Evolutionary conservation across 1,140 invertebrate species (phyloP).

Genomic region (Trigoniulus corallinus): DNA sequence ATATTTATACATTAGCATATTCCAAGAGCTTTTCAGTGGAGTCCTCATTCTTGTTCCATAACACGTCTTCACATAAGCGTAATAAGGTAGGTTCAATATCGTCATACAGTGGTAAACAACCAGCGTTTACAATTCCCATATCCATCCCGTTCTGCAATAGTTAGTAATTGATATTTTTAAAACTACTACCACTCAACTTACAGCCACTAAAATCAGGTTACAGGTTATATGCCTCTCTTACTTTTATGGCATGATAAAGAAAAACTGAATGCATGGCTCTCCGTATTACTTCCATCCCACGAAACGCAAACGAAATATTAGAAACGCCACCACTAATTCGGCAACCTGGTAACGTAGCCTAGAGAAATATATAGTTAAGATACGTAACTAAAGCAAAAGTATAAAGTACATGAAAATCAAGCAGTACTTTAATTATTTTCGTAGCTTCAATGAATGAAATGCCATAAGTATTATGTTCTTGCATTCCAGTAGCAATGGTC

Average conservation of each 20-base stretch:
- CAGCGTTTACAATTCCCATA: constrained; percentile 45
- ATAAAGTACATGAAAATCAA: not conserved
- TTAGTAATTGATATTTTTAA: constrained; percentile 1
- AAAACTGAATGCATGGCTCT: constrained; percentile 47
- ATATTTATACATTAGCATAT: constrained; percentile 22
- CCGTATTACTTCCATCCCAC: constrained; percentile 38
- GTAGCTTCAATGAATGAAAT: constrained; percentile 39
- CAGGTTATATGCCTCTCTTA: too few species aligned
- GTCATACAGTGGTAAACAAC: constrained; percentile 36
- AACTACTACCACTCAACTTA: not conserved
- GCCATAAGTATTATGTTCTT: constrained; percentile 41
- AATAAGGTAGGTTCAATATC: constrained; percentile 32
- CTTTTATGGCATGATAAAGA: constrained; percentile 41
- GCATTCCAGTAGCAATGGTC: constrained; percentile 44
- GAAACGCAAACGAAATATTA: constrained; percentile 46
- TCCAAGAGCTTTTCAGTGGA: constrained; percentile 37
- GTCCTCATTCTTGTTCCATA: constrained; percentile 35
- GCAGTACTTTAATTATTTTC: constrained; percentile 30
- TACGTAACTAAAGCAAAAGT: constrained; percentile 9
- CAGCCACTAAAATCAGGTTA: too few species aligned
- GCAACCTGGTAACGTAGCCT: constrained; percentile 33
- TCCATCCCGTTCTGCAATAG: constrained; percentile 33
- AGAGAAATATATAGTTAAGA: too few species aligned
- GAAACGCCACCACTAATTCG: constrained; percentile 43
- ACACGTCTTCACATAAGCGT: constrained; percentile 32